Percentiles rank a stretch among this genome's conserved stretches.
These are phyloP conservation scores for Cephus spinipes DNA, from an alignment of 2,888 invertebrate genomes.

Conservation along the genomic window DNA sequence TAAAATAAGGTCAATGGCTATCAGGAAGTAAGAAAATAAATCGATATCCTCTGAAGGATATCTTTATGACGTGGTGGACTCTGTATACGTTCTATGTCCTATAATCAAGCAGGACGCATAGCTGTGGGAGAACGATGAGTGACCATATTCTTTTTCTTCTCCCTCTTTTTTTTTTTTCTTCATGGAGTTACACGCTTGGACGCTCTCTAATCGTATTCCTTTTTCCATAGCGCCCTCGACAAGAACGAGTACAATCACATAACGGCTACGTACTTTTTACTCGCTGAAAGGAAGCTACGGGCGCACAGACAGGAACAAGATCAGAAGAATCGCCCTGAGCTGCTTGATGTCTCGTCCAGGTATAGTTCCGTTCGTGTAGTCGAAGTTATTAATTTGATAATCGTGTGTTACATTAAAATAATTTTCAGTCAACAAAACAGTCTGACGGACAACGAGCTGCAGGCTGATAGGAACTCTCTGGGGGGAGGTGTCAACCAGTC, in stretches of 20 bases:
- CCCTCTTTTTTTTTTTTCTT: slow-evolving; percentile 1
- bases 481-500: slow-evolving; percentile 59
- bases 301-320: slow-evolving; percentile 78
- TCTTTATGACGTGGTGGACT: neutral
- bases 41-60: neutral
- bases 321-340: slow-evolving; percentile 67
- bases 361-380: slow-evolving; percentile 22
- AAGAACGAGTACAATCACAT: slow-evolving; percentile 98
- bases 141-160: slow-evolving; percentile 11
- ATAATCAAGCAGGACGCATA: neutral
- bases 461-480: slow-evolving; percentile 50
- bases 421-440: slow-evolving; percentile 49
- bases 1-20: neutral
- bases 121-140: neutral
- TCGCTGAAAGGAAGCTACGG: slow-evolving; percentile 92
- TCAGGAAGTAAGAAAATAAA: neutral
- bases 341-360: slow-evolving; percentile 57
- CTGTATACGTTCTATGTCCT: slow-evolving; percentile 1
- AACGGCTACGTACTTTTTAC: slow-evolving; percentile 96
- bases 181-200: neutral
- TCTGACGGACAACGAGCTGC: slow-evolving; percentile 43
- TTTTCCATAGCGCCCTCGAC: slow-evolving; percentile 81
- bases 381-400: neutral
- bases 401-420: neutral
- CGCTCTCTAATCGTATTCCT: neutral